A percentile compares a stretch with the other conserved stretches of the same genome.
Conservation (phyloP, 2,113 vertebrate species). For the Oostethus manadensis region DNA sequence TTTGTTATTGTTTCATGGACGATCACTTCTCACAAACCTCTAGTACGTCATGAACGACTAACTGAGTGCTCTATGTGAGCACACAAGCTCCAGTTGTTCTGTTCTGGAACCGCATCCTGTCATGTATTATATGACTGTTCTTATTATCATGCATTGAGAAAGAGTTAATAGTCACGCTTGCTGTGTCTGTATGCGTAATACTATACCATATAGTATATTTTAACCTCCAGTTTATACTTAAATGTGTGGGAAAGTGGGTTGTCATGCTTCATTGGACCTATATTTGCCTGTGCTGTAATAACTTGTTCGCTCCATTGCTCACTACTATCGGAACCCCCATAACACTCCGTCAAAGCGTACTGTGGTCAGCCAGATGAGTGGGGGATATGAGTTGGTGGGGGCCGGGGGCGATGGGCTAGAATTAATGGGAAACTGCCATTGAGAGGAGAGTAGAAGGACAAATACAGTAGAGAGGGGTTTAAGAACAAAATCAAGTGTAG, state of each 20-base stretch:
- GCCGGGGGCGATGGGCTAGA: constrained; percentile 23
- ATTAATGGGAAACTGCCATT: constrained; percentile 42
- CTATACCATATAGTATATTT: constrained; percentile 3
- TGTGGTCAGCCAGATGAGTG: constrained; percentile 13
- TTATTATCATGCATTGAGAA: constrained; percentile 33
- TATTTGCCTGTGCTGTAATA: constrained; percentile 69
- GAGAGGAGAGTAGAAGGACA: constrained; percentile 14
- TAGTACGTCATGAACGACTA: constrained; percentile 36
- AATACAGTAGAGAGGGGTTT: neutral
- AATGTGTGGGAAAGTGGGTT: constrained; percentile 32
- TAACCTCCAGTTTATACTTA: neutral
- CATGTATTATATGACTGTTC: constrained; percentile 44
- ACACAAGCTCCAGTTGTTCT: constrained; percentile 21
- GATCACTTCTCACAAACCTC: neutral
- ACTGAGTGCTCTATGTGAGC: constrained; percentile 29
- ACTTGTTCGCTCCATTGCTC: constrained; percentile 63
- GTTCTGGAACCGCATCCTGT: constrained; percentile 39
- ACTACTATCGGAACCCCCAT: constrained; percentile 51
- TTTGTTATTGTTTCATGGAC: constrained; percentile 25
- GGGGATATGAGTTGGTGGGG: neutral
- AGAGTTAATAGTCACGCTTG: constrained; percentile 18
- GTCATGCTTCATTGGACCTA: constrained; percentile 61
- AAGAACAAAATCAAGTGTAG: neutral
- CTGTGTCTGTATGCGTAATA: constrained; percentile 12
- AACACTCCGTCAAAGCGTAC: constrained; percentile 53